Conservation (phyloP, 2,113 vertebrate species). For the Lampris incognitus region DNA sequence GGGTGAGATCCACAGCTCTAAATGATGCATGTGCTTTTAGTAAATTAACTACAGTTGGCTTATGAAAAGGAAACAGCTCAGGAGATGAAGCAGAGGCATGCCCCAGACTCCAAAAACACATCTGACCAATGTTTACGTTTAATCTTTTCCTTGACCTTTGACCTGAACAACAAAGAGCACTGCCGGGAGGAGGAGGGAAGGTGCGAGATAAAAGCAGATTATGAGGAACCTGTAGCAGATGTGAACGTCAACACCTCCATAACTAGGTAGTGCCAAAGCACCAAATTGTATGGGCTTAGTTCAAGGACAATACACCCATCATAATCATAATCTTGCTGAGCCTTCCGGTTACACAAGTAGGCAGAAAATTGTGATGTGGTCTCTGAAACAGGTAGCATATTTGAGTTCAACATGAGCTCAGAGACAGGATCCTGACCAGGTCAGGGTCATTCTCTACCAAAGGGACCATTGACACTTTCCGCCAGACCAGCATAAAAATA, state of each 20-base stretch:
- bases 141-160: slow-evolving; percentile 50
- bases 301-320: slow-evolving; percentile 40
- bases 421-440: neutral
- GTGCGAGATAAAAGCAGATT: neutral
- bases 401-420: slow-evolving; percentile 2
- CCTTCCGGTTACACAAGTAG: slow-evolving; percentile 56
- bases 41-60: neutral
- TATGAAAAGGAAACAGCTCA: slow-evolving; percentile 12
- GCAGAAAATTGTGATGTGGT: slow-evolving; percentile 27
- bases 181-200: slow-evolving; percentile 20
- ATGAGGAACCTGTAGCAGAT: slow-evolving; percentile 46
- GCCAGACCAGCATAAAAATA: too few species aligned
- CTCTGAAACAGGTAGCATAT: slow-evolving; percentile 35
- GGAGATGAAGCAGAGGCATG: neutral
- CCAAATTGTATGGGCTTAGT: slow-evolving; percentile 58
- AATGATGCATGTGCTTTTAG: neutral
- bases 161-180: slow-evolving; percentile 17
- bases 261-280: slow-evolving; percentile 51
- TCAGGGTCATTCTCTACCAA: too few species aligned
- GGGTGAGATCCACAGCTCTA: too few species aligned
- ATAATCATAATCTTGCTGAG: slow-evolving; percentile 47
- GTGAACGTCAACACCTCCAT: slow-evolving; percentile 38
- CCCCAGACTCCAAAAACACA: neutral
- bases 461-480: too few species aligned
- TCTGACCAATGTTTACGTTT: slow-evolving; percentile 49